A percentile compares a stretch with the other conserved stretches of the same genome.
These are phyloP conservation scores for Psephotus haematonotus DNA, from an alignment of 2,113 vertebrate genomes.

Conservation along the genomic window DNA sequence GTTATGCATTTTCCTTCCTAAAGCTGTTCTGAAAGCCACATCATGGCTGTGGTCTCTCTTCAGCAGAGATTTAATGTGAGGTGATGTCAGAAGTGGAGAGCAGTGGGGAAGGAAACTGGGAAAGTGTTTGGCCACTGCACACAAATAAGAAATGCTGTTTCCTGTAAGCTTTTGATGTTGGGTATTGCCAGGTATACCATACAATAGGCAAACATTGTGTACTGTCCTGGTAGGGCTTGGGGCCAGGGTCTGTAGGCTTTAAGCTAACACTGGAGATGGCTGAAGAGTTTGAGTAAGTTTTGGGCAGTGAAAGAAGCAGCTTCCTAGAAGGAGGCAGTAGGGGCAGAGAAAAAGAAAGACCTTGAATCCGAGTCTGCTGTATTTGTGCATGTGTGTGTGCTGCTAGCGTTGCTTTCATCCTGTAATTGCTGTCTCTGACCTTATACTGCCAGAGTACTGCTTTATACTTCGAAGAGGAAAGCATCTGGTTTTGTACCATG, in stretches of 20 bases:
- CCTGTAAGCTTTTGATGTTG: neutral
- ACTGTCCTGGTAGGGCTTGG: neutral
- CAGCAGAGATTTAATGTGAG: neutral
- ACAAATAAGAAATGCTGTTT: neutral
- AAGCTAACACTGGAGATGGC: neutral
- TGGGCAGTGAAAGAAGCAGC: neutral
- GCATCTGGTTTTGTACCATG: neutral
- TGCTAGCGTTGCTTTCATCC: neutral
- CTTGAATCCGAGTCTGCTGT: neutral
- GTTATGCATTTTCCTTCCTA: neutral
- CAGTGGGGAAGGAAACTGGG: neutral
- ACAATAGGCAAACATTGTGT: neutral
- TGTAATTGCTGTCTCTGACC: neutral
- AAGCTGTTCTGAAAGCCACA: neutral
- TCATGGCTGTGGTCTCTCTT: neutral
- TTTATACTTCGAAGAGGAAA: neutral
- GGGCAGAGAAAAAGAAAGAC: neutral
- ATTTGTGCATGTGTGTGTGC: fast-evolving
- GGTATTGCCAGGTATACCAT: neutral
- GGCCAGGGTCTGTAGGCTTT: neutral
- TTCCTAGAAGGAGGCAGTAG: neutral
- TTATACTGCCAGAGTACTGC: neutral
- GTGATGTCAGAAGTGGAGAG: neutral
- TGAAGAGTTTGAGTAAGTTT: neutral
- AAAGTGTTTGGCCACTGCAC: neutral